phyloP scores from a whole-genome alignment of 2,113 vertebrate genomes.

The Nanorana parkeri region DNA sequence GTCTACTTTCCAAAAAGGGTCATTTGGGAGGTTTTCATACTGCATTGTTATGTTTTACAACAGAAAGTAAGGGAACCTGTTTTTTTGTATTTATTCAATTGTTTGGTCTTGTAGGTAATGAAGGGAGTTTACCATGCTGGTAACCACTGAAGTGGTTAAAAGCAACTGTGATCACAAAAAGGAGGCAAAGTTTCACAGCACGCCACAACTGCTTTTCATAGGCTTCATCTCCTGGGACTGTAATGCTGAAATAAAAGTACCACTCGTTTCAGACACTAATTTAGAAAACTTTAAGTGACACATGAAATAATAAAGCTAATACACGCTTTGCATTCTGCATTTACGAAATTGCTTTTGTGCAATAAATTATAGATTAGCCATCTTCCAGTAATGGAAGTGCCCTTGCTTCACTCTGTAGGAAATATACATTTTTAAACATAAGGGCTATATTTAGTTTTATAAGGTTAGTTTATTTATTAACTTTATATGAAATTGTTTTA shows the following conservation, averaged over 20 bases:
- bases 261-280: not conserved
- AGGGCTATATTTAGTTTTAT: not conserved
- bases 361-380: constrained; percentile 7
- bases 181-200: not conserved
- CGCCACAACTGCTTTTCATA: not conserved
- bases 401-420: constrained; percentile 6
- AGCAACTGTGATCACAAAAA: not conserved
- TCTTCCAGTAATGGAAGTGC: constrained; percentile 17
- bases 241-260: not conserved
- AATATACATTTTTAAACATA: constrained; percentile 29
- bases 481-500: not conserved
- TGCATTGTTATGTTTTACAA: too few species aligned
- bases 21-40: too few species aligned
- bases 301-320: constrained; percentile 18
- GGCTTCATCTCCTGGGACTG: not conserved
- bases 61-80: too few species aligned
- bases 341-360: not conserved
- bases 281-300: constrained; percentile 16
- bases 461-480: not conserved
- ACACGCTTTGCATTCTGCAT: not conserved
- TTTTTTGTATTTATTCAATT: too few species aligned
- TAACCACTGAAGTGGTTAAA: too few species aligned
- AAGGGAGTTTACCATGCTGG: too few species aligned
- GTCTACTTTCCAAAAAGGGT: too few species aligned
- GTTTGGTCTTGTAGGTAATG: too few species aligned